Evolutionary conservation across 2,888 invertebrate species (phyloP).

Genomic region (Nematopogon swammerdamellus): DNA sequence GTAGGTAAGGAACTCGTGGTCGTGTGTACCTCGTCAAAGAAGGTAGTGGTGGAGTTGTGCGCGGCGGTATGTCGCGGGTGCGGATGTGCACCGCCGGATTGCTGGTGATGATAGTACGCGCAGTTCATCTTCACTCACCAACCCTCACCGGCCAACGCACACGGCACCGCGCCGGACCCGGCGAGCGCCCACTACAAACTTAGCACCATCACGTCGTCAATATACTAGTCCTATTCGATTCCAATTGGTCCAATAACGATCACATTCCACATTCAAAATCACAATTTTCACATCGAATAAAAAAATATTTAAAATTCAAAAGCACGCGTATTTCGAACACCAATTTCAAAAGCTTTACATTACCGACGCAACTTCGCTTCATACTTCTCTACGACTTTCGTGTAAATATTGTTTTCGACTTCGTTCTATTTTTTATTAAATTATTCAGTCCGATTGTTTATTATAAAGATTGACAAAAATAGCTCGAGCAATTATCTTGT

Average conservation of each 20-base stretch:
- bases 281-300: too few species aligned
- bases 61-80: conserved; percentile 15
- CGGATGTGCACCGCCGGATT: conserved; percentile 42
- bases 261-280: too few species aligned
- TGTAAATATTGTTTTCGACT: too few species aligned
- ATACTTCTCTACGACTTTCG: too few species aligned
- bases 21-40: conserved; percentile 54
- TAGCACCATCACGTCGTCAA: conserved; percentile 16
- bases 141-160: too few species aligned
- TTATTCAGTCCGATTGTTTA: neutral
- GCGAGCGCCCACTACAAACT: conserved; percentile 29
- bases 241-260: neutral
- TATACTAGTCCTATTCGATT: neutral
- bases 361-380: too few species aligned
- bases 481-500: conserved; percentile 48
- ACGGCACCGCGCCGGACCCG: neutral
- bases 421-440: too few species aligned
- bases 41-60: conserved; percentile 40
- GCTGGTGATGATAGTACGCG: conserved; percentile 50
- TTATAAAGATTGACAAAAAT: neutral
- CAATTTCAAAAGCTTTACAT: too few species aligned
- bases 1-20: too few species aligned
- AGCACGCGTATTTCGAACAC: too few species aligned
- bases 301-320: too few species aligned
- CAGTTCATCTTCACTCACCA: conserved; percentile 49